Evolutionary conservation across 2,797 vertebrate species (phyloP), one percentile per base, ranked within the genome.

Genomic region (Catostomus latipinnis): DNA sequence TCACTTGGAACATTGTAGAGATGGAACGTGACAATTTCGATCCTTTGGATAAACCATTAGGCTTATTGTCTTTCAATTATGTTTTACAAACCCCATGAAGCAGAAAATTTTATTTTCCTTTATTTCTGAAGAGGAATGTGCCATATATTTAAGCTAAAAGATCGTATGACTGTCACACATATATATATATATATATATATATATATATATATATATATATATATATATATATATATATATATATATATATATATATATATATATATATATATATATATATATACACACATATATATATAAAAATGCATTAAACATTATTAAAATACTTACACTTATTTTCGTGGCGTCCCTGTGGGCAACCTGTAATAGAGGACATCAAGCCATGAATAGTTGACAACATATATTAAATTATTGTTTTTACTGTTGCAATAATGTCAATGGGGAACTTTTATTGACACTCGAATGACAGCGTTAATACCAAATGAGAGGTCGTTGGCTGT

Each of bases 271-370:
- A 34, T 2, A 34, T 34, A 22, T 22, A 22, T 22, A 22, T 22
- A 34, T 34, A 34, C n/a, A n/a, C n/a, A n/a, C n/a, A n/a, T 34
- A 34, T 34, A 34, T 34, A 34, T 34, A 34, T 34, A 34, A n/a
- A n/a, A n/a, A n/a, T n/a, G 10, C 22, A 12, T 12, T 57, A 54
- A 34, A 4, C 1, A 10, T 74, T 9, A 82, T 73, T 71, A 6
- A 11, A 72, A 86, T 67, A 97, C 97, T 97, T 95, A 98, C 97
- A 52, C 97, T 98, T 91, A 98, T 98, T 93, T 98, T 98, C 54
- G 96, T 96, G 82, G 96, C 96, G 85, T 96, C 96, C 88, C 93
- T 95, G 48, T 92, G 89, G 83, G 82, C 73, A 76, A 93, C 94
- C 97, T 98, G 88, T 68, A 94, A 93, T 10, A 81, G 18, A 83